Percentiles rank a stretch among this genome's conserved stretches.
phyloP scores from a whole-genome alignment of 2,797 vertebrate species.

The Pteropus rufus region DNA sequence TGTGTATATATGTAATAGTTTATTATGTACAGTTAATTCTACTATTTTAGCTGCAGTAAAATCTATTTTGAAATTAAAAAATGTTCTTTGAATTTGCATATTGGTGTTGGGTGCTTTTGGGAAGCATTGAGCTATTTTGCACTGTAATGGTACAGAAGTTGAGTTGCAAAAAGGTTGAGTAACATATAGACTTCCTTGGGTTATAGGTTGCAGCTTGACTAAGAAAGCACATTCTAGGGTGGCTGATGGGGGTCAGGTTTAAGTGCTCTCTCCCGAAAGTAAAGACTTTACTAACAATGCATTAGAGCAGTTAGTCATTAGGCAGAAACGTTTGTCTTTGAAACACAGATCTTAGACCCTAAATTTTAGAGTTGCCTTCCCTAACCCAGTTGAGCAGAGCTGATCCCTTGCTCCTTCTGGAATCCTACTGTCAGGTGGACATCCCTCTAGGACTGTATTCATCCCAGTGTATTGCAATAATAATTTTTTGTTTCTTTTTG shows the following conservation, averaged over 20 bases:
- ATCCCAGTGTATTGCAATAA: not conserved
- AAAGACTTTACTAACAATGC: not conserved
- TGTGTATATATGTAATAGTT: not conserved
- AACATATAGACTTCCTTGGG: slow-evolving; percentile 24
- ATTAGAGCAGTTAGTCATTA: not conserved
- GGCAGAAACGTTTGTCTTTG: slow-evolving; percentile 24
- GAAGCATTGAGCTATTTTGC: slow-evolving; percentile 49
- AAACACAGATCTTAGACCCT: slow-evolving; percentile 9
- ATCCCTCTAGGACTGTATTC: not conserved
- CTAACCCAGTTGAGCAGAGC: not conserved
- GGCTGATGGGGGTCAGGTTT: slow-evolving; percentile 61
- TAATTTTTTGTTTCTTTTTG: not conserved
- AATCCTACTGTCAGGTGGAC: not conserved
- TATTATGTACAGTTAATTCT: not conserved
- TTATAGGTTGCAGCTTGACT: slow-evolving; percentile 6
- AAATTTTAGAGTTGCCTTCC: slow-evolving; percentile 24
- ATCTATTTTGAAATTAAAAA: not conserved
- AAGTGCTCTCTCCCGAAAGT: slow-evolving; percentile 76
- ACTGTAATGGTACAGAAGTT: slow-evolving; percentile 22
- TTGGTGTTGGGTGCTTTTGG: not conserved
- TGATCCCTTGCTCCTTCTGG: not conserved
- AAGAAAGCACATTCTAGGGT: slow-evolving; percentile 72
- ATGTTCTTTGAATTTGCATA: slow-evolving; percentile 28
- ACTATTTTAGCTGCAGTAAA: not conserved
- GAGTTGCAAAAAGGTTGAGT: slow-evolving; percentile 33